Evolutionary conservation across 2,888 invertebrate species (phyloP).

Genomic region (Phrixothrix hirtus): DNA sequence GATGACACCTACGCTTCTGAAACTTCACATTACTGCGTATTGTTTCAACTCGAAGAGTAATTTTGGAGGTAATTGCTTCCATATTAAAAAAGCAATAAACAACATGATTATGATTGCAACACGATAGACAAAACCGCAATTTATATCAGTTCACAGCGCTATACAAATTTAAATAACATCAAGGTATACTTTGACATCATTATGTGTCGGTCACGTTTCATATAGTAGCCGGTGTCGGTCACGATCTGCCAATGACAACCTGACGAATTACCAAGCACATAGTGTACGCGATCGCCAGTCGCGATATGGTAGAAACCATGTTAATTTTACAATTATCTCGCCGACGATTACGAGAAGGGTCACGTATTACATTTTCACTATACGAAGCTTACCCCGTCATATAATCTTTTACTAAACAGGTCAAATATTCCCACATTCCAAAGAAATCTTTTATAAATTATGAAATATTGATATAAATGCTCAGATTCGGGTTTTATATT

Average conservation of each 20-base stretch:
- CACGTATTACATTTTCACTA: conserved; percentile 40
- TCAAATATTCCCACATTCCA: conserved; percentile 7
- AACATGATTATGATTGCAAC: conserved; percentile 26
- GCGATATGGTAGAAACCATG: conserved; percentile 40
- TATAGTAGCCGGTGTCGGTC: conserved; percentile 55
- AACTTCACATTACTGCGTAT: conserved; percentile 19
- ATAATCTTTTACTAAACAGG: conserved; percentile 5
- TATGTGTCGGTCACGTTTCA: conserved; percentile 54
- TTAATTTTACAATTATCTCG: conserved; percentile 49
- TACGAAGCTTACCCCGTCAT: conserved; percentile 13
- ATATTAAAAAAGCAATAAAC: conserved; percentile 17
- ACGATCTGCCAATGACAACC: conserved; percentile 50
- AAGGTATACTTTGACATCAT: conserved; percentile 54
- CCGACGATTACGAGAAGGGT: conserved; percentile 48
- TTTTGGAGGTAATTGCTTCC: conserved; percentile 24
- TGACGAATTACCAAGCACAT: conserved; percentile 36
- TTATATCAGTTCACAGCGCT: conserved; percentile 33
- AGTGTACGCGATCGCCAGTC: conserved; percentile 27
- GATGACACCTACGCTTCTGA: conserved; percentile 37
- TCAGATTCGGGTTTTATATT: too few relatives aligned
- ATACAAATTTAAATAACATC: conserved; percentile 44
- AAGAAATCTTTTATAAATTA: too few relatives aligned
- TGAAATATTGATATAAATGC: too few relatives aligned
- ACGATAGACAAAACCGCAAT: conserved; percentile 47
- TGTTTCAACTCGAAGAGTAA: conserved; percentile 25